A percentile compares a stretch with the other conserved stretches of the same genome.
Conservation (phyloP, 64 coral and sea anemone genomes). For the Montipora foliosa region DNA sequence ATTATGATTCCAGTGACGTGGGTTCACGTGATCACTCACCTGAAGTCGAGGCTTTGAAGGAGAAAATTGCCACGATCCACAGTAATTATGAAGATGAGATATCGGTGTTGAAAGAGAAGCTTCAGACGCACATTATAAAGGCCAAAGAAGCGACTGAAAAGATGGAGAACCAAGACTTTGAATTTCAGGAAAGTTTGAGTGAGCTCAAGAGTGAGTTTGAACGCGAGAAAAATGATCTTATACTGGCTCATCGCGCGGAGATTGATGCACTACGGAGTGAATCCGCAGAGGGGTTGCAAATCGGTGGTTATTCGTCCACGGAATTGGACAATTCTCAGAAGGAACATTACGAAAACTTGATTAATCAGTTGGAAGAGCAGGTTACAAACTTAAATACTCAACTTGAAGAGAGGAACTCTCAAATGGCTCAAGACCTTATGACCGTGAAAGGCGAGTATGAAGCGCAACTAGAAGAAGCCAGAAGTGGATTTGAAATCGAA, state of each 20-base stretch:
- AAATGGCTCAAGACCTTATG: constrained; percentile 72
- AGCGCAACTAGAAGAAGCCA: constrained; percentile 62
- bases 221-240: constrained; percentile 45
- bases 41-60: constrained; percentile 47
- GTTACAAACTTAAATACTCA: constrained; percentile 48
- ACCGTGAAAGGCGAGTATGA: constrained; percentile 88
- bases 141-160: constrained; percentile 67
- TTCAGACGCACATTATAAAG: constrained; percentile 65
- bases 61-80: constrained; percentile 35
- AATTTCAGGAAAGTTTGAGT: constrained; percentile 79
- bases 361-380: constrained; percentile 76
- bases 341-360: constrained; percentile 61
- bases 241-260: constrained; percentile 50
- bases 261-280: constrained; percentile 36
- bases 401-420: neutral
- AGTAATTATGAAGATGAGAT: constrained; percentile 80
- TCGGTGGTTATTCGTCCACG: neutral
- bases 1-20: constrained; percentile 5
- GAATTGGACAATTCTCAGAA: constrained; percentile 2
- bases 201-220: constrained; percentile 65
- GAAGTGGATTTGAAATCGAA: constrained; percentile 65
- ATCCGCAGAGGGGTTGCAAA: neutral
- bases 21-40: constrained; percentile 39
- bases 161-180: constrained; percentile 88
- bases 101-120: constrained; percentile 57